Evolutionary conservation across 2,113 vertebrate genomes (phyloP).

Genomic region (Proteles cristata): DNA sequence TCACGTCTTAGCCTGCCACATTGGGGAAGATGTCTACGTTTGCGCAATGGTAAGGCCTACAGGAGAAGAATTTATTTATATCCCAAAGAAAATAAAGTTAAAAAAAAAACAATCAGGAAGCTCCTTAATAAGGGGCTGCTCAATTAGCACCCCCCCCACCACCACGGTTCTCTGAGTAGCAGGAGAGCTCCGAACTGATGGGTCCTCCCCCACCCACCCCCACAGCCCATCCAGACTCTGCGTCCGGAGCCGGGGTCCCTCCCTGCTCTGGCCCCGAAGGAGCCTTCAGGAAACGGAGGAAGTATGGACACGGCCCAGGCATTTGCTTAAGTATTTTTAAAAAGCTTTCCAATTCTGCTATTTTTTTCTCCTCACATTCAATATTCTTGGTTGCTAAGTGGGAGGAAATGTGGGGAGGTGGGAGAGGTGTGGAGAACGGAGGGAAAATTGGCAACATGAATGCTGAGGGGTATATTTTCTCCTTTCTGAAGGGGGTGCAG

Average conservation of each 20-base stretch:
- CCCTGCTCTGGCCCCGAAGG: background rate
- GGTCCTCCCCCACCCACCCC: background rate
- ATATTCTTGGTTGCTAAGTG: conserved; percentile 82
- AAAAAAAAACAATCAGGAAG: background rate
- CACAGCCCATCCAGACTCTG: background rate
- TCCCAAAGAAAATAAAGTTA: background rate
- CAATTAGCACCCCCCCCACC: background rate
- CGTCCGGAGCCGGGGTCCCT: background rate
- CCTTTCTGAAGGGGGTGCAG: conserved; percentile 12
- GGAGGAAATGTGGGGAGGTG: conserved; percentile 80
- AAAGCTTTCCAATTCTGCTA: conserved; percentile 72
- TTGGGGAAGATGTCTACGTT: background rate
- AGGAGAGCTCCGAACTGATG: background rate
- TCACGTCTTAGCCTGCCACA: background rate
- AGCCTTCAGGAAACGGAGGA: conserved; percentile 44
- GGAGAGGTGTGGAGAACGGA: conserved; percentile 75
- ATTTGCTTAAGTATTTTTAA: conserved; percentile 69
- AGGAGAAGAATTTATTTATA: conserved; percentile 35
- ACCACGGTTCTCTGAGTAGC: background rate
- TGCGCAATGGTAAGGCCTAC: background rate
- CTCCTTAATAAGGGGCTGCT: background rate
- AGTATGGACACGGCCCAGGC: conserved; percentile 52
- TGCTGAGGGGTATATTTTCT: conserved; percentile 63
- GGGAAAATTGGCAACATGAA: conserved; percentile 59
- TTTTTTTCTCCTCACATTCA: conserved; percentile 76